phyloP scores from a whole-genome alignment of 2,797 vertebrate genomes.

The Yasuhikotakia modesta region DNA sequence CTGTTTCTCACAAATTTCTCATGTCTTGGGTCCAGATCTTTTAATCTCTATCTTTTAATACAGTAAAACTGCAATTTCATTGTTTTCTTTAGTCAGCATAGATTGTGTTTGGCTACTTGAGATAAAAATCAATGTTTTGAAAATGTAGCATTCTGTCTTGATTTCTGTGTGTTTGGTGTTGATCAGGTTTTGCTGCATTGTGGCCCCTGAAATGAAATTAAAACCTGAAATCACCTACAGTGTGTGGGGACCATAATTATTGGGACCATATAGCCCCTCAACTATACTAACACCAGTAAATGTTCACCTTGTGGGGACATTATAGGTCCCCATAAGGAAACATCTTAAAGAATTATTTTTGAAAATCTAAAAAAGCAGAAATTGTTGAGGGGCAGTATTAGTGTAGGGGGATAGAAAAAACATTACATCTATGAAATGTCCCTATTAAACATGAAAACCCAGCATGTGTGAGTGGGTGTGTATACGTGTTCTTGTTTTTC shows the following conservation, averaged over 20 bases:
- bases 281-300: no score
- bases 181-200: background rate
- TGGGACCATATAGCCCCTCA: no score
- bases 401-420: no score
- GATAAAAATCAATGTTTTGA: constrained; percentile 35
- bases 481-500: no score
- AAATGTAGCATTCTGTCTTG: constrained; percentile 18
- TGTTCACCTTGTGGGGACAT: no score
- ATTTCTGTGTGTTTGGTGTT: background rate
- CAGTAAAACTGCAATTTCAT: constrained; percentile 12
- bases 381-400: no score
- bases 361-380: no score
- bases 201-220: no score
- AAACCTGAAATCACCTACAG: background rate
- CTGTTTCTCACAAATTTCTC: background rate
- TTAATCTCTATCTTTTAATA: background rate
- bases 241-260: background rate
- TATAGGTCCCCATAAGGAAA: no score
- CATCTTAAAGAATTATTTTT: no score
- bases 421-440: no score
- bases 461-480: constrained; percentile 14
- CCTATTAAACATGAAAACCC: no score
- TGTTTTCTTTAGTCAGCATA: constrained; percentile 23
- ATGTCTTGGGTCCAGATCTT: background rate
- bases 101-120: constrained; percentile 26